These are phyloP conservation scores for Potorous gilbertii DNA, from an alignment of 2,797 vertebrate genomes.

Conservation along the genomic window DNA sequence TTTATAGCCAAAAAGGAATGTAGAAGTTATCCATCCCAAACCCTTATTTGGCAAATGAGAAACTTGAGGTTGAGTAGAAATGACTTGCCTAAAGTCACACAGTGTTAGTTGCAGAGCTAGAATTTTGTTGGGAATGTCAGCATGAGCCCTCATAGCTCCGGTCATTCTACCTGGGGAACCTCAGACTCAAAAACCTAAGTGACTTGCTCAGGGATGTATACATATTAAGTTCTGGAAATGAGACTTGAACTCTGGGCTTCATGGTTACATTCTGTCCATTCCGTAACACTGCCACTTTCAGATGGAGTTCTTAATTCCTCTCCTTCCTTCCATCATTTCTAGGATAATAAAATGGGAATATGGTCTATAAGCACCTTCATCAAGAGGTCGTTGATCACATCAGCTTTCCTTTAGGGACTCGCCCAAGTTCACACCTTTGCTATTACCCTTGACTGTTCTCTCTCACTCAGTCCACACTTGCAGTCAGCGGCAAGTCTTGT, in stretches of 20 bases:
- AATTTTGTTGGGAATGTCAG: not conserved
- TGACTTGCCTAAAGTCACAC: not conserved
- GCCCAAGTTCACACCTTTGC: too few relatives aligned
- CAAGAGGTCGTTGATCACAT: not conserved
- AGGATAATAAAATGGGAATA: not conserved
- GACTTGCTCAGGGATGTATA: too few relatives aligned
- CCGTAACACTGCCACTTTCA: not conserved
- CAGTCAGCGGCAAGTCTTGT: not conserved
- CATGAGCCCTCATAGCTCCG: not conserved
- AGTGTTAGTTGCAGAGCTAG: not conserved
- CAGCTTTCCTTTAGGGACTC: too few relatives aligned
- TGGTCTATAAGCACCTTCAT: not conserved
- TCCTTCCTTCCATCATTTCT: not conserved
- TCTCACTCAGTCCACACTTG: too few relatives aligned
- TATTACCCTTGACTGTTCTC: too few relatives aligned
- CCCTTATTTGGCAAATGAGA: not conserved
- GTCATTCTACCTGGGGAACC: too few relatives aligned
- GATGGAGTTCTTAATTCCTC: not conserved
- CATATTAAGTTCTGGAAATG: not conserved
- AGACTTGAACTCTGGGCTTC: not conserved
- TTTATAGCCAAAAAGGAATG: too few relatives aligned
- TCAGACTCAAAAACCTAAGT: too few relatives aligned
- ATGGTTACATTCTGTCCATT: too few relatives aligned
- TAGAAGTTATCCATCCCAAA: too few relatives aligned
- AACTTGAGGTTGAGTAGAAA: not conserved